A percentile compares a stretch with the other conserved stretches of the same genome.
These are phyloP conservation scores for Lerista edwardsae DNA, from an alignment of 2,797 vertebrate species.

Conservation along the genomic window DNA sequence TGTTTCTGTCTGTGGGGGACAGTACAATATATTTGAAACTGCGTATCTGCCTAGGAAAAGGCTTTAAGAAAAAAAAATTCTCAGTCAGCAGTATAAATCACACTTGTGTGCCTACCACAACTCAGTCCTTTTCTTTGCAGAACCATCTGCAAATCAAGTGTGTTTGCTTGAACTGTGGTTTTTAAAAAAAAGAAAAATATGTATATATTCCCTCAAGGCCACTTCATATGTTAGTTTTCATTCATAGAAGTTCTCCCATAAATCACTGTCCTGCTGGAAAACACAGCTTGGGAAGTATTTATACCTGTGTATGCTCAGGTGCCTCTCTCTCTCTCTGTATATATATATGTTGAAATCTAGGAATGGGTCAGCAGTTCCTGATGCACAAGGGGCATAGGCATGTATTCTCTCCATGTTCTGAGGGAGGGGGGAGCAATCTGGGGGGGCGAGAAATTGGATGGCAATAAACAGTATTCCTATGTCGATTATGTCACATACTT, in stretches of 20 bases:
- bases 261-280: not conserved
- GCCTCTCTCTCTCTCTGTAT: no score
- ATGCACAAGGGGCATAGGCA: not conserved
- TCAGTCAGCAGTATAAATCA: not conserved
- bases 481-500: no score
- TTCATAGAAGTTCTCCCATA: not conserved
- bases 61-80: no score
- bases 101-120: not conserved
- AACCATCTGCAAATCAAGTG: not conserved
- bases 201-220: not conserved
- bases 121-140: not conserved
- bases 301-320: not conserved
- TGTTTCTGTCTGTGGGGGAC: not conserved
- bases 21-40: not conserved
- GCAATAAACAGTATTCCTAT: not conserved
- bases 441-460: not conserved
- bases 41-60: not conserved
- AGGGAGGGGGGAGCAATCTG: not conserved
- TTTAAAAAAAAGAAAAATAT: not conserved
- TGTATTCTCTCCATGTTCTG: not conserved
- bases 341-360: not conserved
- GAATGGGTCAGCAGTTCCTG: not conserved
- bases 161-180: not conserved
- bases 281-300: not conserved
- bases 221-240: not conserved